Evolutionary conservation across 2,113 vertebrate species (phyloP).

Genomic region (Propithecus coquereli): DNA sequence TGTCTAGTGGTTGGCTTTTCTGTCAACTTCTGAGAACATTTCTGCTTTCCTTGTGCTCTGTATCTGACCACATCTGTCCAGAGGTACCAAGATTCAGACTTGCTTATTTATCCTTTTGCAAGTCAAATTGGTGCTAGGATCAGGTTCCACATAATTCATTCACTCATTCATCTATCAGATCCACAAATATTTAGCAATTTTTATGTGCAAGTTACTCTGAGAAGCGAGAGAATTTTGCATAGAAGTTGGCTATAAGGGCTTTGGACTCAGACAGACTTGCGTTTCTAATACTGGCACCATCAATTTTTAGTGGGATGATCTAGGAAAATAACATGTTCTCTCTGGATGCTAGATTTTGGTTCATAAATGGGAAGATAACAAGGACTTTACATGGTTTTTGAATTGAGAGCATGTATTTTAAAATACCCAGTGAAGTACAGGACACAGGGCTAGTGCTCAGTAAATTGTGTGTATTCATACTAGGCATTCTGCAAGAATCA

Average conservation of each 20-base stretch:
- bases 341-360: neutral
- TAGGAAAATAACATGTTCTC: neutral
- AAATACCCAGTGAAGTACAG: neutral
- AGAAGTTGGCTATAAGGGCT: neutral
- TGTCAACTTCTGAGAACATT: slow-evolving; percentile 5
- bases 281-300: neutral
- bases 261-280: neutral
- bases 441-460: neutral
- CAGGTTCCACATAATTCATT: neutral
- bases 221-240: neutral
- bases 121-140: neutral
- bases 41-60: neutral
- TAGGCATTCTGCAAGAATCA: neutral
- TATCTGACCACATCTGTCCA: neutral
- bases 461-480: neutral
- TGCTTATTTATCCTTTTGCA: neutral
- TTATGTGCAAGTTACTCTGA: neutral
- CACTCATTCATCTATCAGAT: neutral
- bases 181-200: slow-evolving; percentile 1
- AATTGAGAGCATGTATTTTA: neutral
- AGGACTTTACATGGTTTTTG: neutral
- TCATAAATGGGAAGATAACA: neutral
- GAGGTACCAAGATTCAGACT: neutral
- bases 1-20: neutral
- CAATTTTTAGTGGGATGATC: neutral